Base-by-base conservation (phyloP, 2,888 invertebrate genomes). In the Tetragnatha montana region DNA sequence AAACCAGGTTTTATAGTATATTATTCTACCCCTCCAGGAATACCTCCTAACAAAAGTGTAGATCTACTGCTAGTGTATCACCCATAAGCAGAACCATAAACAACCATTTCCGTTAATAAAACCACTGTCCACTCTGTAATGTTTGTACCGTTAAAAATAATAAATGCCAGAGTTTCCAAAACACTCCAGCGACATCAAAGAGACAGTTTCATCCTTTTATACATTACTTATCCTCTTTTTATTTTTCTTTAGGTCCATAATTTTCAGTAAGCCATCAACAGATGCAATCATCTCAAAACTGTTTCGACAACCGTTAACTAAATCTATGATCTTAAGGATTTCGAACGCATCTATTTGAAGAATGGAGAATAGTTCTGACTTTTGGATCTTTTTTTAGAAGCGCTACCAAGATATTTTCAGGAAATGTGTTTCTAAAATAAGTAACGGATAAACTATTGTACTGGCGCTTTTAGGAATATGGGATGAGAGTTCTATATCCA, bases 291-390 rank as follows among this genome's bases (percentile, higher is more conserved):
- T 73, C 51, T 79, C 73, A 22, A 80, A 79, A 86, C 47, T 73
- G 86, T 86, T 86, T 73, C 73, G 70, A 79, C 70, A 71, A 74
- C 71, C 80, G 80, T 86, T 86, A 86, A 80, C 86, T 79, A 86
- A 86, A 86, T 78, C 74, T 79, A 80, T 49, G 35, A 73, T 80
- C 79, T 80, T 79, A 51, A 80, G 70, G n/a, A 68, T 21, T 6
- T 60, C 60, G 60, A 8, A 21, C 19, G 8, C 50, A 49, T 79
- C 21, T 51, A 60, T 19, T 60, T 79, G 12, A 14, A 60, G 60
- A 79, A 78, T 60, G 21, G 60, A 51, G 35, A 35, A 73, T 1
- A 35, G 17, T 60, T 60, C 60, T 60, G 60, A 60, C 12, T 60
- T 17, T 4, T 35, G 60, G 12, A 4, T 60, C 60, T 60, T 60